These are phyloP conservation scores for Petrophora chlorosata DNA, from an alignment of 2,888 invertebrate genomes.

Conservation along the genomic window DNA sequence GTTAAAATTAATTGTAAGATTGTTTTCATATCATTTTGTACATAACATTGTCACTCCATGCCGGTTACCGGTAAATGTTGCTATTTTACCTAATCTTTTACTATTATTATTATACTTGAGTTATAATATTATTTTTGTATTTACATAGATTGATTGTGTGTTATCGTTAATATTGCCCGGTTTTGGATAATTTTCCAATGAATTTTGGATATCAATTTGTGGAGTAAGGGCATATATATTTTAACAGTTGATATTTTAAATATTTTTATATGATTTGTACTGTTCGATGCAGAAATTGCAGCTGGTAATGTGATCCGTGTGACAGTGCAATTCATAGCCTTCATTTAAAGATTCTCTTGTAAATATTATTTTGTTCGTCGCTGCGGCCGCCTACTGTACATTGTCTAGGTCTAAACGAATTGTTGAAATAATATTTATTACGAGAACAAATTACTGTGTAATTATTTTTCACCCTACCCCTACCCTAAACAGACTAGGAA, in stretches of 20 bases:
- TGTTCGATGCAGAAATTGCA: constrained; percentile 32
- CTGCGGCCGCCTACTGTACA: constrained; percentile 56
- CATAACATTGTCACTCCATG: constrained; percentile 49
- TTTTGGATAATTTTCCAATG: constrained; percentile 34
- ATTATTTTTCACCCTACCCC: constrained; percentile 43
- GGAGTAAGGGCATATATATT: constrained; percentile 56
- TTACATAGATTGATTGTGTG: constrained; percentile 53
- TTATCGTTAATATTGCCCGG: constrained; percentile 47
- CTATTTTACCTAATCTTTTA: constrained; percentile 55
- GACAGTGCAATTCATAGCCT: constrained; percentile 51
- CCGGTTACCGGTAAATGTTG: constrained; percentile 40
- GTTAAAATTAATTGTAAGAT: constrained; percentile 41
- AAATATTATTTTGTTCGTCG: constrained; percentile 76
- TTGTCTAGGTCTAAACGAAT: constrained; percentile 57
- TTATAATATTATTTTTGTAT: constrained; percentile 58
- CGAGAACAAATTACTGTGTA: constrained; percentile 55
- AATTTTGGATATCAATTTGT: constrained; percentile 50
- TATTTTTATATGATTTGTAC: constrained; percentile 50
- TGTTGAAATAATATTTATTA: constrained; percentile 81
- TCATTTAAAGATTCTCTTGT: constrained; percentile 61
- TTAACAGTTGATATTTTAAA: constrained; percentile 50
- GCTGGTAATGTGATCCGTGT: constrained; percentile 17
- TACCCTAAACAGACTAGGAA: too few relatives aligned
- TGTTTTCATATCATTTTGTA: constrained; percentile 54
- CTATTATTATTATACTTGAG: constrained; percentile 53